Evolutionary conservation across 2,113 vertebrate species (phyloP).

Genomic region (Tachysurus fulvidraco): DNA sequence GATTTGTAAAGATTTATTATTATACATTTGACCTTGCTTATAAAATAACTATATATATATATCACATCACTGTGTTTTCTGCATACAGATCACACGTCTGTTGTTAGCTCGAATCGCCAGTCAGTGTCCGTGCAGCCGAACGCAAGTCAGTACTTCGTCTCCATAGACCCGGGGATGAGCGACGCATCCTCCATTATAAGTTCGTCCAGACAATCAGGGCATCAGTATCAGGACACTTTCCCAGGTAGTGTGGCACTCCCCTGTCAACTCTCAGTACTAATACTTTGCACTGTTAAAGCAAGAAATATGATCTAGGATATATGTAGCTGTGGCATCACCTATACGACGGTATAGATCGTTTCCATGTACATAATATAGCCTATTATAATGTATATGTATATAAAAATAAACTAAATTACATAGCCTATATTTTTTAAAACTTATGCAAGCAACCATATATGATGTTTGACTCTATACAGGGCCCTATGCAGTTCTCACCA

Average conservation of each 20-base stretch:
- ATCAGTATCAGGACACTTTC: conserved; percentile 99
- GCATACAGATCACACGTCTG: conserved; percentile 92
- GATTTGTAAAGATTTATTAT: not conserved
- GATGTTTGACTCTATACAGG: conserved; percentile 67
- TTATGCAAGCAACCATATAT: not conserved
- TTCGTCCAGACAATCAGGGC: conserved; percentile 89
- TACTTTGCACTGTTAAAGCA: not conserved
- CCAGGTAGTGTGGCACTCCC: conserved; percentile 82
- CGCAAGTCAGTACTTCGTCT: conserved; percentile 91
- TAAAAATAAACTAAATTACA: not conserved
- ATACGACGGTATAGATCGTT: not conserved
- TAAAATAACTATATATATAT: conserved; percentile 46
- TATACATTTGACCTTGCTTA: conserved; percentile 26
- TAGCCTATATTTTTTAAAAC: not conserved
- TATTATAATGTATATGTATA: not conserved
- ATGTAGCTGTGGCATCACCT: not conserved
- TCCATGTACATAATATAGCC: not conserved
- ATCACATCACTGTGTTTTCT: conserved; percentile 61
- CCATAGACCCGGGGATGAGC: conserved; percentile 90
- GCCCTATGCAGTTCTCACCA: conserved; percentile 93
- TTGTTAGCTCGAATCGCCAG: conserved; percentile 88
- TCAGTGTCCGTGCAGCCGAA: conserved; percentile 87
- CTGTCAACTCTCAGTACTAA: conserved; percentile 5
- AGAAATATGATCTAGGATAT: not conserved
- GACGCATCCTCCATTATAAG: conserved; percentile 91